Evolutionary conservation across 2,888 invertebrate genomes (phyloP), one percentile per base, ranked within the genome.

Genomic region (Trimorus sp.): DNA sequence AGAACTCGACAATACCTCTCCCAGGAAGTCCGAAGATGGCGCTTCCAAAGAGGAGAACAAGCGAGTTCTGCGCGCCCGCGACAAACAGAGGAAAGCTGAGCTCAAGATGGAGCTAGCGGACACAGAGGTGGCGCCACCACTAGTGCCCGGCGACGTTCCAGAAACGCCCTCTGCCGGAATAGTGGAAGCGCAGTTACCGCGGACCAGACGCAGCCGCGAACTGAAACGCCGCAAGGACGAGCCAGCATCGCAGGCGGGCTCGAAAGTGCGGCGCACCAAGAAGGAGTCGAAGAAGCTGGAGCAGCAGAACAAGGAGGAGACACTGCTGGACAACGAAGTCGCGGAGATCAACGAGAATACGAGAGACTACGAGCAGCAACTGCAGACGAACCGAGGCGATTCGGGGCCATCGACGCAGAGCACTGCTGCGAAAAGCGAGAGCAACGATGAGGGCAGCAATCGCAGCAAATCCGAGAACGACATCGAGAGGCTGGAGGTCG

Each of bases 381-480:
- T 40, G 40, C 16, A 83, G 0, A 80, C 59, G 53, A 86, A 88
- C 11, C 73, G 91, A 26, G 91, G 90, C 26, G 89, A 90, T 16
- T 91, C 91, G 0, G 90, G 89, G 40, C 83, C 84, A 3, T 81
- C 83, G 1, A 14, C 40, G 8, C 76, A 73, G 9, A 66, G 45
- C 26, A 53, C 48, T 12, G 85, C 84, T 3, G 87, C 77, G 1
- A 87, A 86, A 51, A 62, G 58, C 7, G 83, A 26, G 26, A 26
- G 26, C 4, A 26, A 26, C 4, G 26, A 26, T 26, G 26, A 26
- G 26, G 26, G 26, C 1, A 85, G 79, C 7, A 88, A 77, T 60
- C 89, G 91, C 0, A 91, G 91, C 74, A 91, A 92, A 68, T 92
- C 91, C 0, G 91, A 91, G 42, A 91, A 91, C 54, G 91, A 91